Evolutionary conservation across 2,113 vertebrate genomes (phyloP), one percentile per base, ranked within the genome.

Genomic region (Panthera uncia): DNA sequence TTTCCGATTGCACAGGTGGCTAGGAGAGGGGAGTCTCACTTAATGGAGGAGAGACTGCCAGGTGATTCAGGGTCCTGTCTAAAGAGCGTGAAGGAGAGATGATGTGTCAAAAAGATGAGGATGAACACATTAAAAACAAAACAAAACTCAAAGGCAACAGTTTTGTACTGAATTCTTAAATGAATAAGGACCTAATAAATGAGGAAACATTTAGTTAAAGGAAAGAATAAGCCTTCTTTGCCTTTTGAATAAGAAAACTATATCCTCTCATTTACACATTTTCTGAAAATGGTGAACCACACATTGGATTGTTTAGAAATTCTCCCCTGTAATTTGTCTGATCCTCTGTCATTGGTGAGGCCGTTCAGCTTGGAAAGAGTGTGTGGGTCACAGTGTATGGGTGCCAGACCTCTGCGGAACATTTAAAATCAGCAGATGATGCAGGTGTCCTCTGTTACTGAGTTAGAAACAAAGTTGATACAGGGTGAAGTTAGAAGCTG

Each of bases 141-240:
- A 52, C 21, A 69, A 81, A 71, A 31, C 21, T 86, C 63, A 71
- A 90, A 94, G 27, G 36, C 48, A 61, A n/a, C 14, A 69, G 48
- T 89, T 96, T 95, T 94, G 57, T 84, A 16, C 48, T 88, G 66
- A 94, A 71, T 91, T 92, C 69, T 81, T 63, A 84, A 82, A 36
- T 25, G 18, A 95, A 48, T 61, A 66, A 74, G 45, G 41, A 71
- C 13, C 45, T 63, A 50, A 52, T 84, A 79, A 78, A 86, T 61
- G 23, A 38, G 45, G 13, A 12, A 57, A 68, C 16, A 25, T 74
- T 76, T 61, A 74, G 11, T 76, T 73, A 50, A 29, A 50, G 73
- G 33, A 29, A 50, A 55, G 76, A 73, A 68, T 74, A 84, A 81
- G 2, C 27, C 33, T 5, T 63, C 33, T 5, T 63, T 33, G 55